phyloP scores from a whole-genome alignment of 2,113 vertebrate species.

The Equus przewalskii region DNA sequence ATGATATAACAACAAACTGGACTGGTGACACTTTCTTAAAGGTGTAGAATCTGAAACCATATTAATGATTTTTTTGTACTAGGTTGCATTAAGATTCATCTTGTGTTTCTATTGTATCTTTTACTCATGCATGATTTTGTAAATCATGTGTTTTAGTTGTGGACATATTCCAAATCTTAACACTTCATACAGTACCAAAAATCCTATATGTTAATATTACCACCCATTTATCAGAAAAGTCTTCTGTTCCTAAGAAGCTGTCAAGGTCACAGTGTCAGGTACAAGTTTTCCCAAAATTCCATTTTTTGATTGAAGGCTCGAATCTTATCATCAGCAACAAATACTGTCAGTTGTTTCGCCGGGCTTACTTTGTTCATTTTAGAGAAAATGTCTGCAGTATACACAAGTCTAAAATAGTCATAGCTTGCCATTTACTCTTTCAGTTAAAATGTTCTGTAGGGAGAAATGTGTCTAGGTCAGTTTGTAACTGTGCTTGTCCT shows the following conservation, averaged over 20 bases:
- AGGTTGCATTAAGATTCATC: background rate
- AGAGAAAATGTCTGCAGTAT: background rate
- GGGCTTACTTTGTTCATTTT: slow-evolving; percentile 5
- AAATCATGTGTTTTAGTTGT: background rate
- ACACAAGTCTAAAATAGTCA: background rate
- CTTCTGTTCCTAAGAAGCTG: background rate
- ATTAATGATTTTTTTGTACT: background rate
- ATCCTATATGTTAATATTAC: background rate
- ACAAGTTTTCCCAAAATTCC: background rate
- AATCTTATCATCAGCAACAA: background rate
- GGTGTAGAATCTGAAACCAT: background rate
- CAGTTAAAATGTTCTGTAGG: background rate
- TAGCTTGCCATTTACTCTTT: background rate
- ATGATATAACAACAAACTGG: background rate
- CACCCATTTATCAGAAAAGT: background rate
- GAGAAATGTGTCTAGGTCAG: background rate
- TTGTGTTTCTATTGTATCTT: background rate
- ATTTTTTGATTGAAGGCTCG: background rate
- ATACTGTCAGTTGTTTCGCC: slow-evolving; percentile 1
- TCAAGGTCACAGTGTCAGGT: background rate
- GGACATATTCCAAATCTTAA: background rate
- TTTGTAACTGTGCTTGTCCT: background rate
- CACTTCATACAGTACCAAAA: background rate
- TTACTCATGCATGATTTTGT: background rate
- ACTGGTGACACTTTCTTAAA: background rate